phyloP scores from a whole-genome alignment of 2,113 vertebrate species.

The Rhombomys opimus region DNA sequence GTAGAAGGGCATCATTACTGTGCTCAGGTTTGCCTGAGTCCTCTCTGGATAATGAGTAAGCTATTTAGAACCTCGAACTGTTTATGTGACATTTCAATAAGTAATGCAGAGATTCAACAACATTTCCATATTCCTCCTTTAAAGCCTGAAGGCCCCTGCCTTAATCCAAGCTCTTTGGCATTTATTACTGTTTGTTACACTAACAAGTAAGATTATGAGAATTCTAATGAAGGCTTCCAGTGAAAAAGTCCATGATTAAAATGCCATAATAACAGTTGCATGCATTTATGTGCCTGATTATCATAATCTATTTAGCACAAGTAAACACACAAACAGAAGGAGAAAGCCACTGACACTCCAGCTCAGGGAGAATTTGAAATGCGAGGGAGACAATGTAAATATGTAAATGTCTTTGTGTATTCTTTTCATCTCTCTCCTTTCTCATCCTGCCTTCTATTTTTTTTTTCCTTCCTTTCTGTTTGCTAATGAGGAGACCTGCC shows the following conservation, averaged over 20 bases:
- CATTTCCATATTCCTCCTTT: slow-evolving; percentile 91
- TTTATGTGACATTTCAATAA: slow-evolving; percentile 94
- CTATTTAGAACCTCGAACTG: slow-evolving; percentile 86
- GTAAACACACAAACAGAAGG: slow-evolving; percentile 94
- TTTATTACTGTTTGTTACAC: slow-evolving; percentile 94
- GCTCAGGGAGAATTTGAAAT: slow-evolving; percentile 89
- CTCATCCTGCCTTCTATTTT: slow-evolving; percentile 76
- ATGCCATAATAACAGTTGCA: slow-evolving; percentile 92
- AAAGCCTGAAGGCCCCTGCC: slow-evolving; percentile 89
- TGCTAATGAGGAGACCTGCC: slow-evolving; percentile 88
- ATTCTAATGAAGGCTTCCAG: slow-evolving; percentile 95
- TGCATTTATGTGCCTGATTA: slow-evolving; percentile 94
- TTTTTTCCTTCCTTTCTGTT: slow-evolving; percentile 65
- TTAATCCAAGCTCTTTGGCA: slow-evolving; percentile 92
- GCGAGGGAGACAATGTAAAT: slow-evolving; percentile 89
- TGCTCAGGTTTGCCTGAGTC: slow-evolving; percentile 79
- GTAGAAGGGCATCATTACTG: slow-evolving; percentile 81
- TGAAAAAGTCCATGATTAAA: slow-evolving; percentile 93
- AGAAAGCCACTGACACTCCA: slow-evolving; percentile 86
- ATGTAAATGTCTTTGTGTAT: slow-evolving; percentile 90
- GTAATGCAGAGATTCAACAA: slow-evolving; percentile 89
- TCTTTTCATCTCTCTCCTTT: slow-evolving; percentile 88
- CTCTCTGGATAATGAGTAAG: slow-evolving; percentile 86
- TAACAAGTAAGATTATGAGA: slow-evolving; percentile 96
- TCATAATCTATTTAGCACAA: slow-evolving; percentile 96